These are phyloP conservation scores for Diglossa cyanea DNA, from an alignment of 2,797 vertebrate genomes.

Conservation along the genomic window DNA sequence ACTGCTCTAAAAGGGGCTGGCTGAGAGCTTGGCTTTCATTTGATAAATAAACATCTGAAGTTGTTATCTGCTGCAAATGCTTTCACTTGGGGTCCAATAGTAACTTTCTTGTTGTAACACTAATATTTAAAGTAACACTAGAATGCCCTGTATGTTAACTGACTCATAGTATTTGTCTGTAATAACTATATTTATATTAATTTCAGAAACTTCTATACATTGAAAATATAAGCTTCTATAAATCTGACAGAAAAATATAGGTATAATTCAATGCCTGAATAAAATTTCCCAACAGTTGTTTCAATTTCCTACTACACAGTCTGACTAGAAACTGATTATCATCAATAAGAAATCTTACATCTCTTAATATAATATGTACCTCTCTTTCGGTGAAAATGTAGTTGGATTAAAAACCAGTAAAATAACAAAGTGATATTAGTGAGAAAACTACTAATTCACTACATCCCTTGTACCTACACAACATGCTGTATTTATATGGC, in stretches of 20 bases:
- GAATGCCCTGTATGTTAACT: not conserved
- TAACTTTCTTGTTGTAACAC: constrained; percentile 6
- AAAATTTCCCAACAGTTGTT: not conserved
- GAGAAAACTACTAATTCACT: not conserved
- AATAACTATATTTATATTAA: not conserved
- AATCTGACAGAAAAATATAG: constrained; percentile 17
- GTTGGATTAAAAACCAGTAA: not conserved
- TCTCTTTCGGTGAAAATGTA: not conserved
- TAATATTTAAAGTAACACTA: not conserved
- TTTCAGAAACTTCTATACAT: constrained; percentile 27
- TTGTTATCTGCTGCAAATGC: not conserved
- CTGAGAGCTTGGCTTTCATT: not conserved
- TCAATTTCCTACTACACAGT: not conserved
- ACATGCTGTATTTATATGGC: not conserved
- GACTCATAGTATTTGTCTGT: not conserved
- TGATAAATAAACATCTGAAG: constrained; percentile 19
- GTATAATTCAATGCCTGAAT: constrained; percentile 33
- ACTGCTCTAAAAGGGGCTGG: not conserved
- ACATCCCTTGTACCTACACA: not conserved
- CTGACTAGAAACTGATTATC: constrained; percentile 1
- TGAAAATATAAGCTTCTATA: not conserved
- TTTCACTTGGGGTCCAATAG: not conserved
- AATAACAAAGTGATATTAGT: not conserved
- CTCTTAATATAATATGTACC: not conserved
- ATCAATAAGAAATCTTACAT: not conserved